Evolutionary conservation across 2,888 invertebrate genomes (phyloP).

Genomic region (Metopia argyrocephala): DNA sequence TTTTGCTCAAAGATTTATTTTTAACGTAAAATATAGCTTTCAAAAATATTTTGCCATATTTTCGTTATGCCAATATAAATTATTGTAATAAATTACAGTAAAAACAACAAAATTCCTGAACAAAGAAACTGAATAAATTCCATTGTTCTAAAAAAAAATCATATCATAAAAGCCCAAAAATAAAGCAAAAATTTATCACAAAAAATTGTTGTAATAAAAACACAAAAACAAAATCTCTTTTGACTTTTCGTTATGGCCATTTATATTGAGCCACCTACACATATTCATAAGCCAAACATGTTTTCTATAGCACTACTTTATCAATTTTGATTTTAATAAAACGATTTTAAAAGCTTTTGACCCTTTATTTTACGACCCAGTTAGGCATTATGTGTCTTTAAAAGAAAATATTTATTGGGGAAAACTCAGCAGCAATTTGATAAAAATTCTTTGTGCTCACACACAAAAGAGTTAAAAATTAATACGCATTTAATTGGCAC

Average conservation of each 20-base stretch:
- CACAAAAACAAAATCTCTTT: not conserved
- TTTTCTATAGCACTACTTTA: constrained; percentile 15
- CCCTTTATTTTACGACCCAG: not conserved
- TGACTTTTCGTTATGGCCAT: not conserved
- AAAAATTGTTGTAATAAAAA: not conserved
- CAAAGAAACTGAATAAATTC: too few species aligned
- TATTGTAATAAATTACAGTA: constrained; percentile 27
- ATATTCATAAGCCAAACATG: not conserved
- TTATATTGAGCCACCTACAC: not conserved
- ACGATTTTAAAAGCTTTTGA: not conserved
- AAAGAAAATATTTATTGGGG: not conserved
- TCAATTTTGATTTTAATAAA: constrained; percentile 1
- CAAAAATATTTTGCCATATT: too few species aligned
- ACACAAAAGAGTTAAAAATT: too few species aligned
- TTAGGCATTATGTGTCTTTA: not conserved
- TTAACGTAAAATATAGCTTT: too few species aligned
- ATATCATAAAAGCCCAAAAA: too few species aligned
- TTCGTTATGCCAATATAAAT: constrained; percentile 31
- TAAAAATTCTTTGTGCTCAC: not conserved
- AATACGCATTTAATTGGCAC: too few species aligned
- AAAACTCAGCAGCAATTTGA: not conserved
- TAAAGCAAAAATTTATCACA: not conserved
- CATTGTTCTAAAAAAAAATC: not conserved
- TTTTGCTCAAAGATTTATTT: too few species aligned
- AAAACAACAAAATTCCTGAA: not conserved